phyloP scores from a whole-genome alignment of 2,888 invertebrate genomes.

The Andrena chrysosceles region DNA sequence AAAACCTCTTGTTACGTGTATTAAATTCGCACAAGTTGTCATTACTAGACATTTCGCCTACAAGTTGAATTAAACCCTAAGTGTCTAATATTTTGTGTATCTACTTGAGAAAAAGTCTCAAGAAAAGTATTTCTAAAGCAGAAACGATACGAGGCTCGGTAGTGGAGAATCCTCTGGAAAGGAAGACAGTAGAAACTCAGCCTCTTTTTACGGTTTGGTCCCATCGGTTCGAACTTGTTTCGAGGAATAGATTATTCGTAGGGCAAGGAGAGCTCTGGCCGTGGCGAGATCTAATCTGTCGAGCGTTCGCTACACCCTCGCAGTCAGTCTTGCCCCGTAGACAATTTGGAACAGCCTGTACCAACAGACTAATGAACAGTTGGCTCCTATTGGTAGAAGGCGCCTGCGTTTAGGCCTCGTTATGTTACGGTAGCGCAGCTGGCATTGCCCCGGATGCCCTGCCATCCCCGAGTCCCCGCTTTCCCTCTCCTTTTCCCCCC shows the following conservation, averaged over 20 bases:
- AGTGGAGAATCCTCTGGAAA: too few species aligned
- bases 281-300: conserved; percentile 43
- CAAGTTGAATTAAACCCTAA: too few species aligned
- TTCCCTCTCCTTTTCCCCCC: conserved; percentile 41
- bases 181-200: background rate
- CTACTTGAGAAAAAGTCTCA: too few species aligned
- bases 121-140: too few species aligned
- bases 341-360: conserved; percentile 78
- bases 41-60: too few species aligned
- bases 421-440: conserved; percentile 81
- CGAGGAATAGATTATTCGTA: background rate
- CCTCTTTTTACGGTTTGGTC: background rate
- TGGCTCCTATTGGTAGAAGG: conserved; percentile 82
- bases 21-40: too few species aligned
- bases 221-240: background rate
- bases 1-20: too few species aligned
- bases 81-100: too few species aligned
- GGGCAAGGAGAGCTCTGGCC: conserved; percentile 5
- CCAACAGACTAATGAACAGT: conserved; percentile 82
- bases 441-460: conserved; percentile 73
- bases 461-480: conserved; percentile 45
- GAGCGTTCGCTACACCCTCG: conserved; percentile 52
- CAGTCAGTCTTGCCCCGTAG: conserved; percentile 49
- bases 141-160: too few species aligned
- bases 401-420: conserved; percentile 76